Conservation (phyloP, 1,140 invertebrate species). For the Drosophila mayri region DNA sequence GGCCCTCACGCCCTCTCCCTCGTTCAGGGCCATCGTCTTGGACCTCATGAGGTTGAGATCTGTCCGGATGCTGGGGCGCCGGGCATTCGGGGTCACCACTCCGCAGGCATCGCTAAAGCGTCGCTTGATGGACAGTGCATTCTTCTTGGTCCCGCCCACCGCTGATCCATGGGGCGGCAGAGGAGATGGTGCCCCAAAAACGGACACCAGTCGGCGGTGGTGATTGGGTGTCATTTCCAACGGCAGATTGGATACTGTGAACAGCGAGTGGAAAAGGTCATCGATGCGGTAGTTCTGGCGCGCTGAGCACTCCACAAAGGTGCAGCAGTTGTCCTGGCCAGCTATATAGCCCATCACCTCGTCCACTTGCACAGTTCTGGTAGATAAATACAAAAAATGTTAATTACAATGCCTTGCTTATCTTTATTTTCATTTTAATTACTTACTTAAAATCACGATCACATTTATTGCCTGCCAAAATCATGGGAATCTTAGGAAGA, state of each 20-base stretch:
- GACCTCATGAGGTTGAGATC: slow-evolving; percentile 94
- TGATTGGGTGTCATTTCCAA: slow-evolving; percentile 95
- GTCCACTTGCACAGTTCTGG: slow-evolving; percentile 89
- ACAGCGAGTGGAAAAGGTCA: slow-evolving; percentile 92
- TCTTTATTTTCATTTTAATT: neutral
- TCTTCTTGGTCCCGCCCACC: slow-evolving; percentile 89
- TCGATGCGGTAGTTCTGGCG: slow-evolving; percentile 92
- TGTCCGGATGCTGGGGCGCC: slow-evolving; percentile 93
- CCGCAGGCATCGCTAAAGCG: slow-evolving; percentile 93
- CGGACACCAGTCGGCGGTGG: slow-evolving; percentile 90
- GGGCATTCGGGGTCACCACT: slow-evolving; percentile 92
- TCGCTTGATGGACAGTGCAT: slow-evolving; percentile 91
- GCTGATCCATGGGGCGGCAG: slow-evolving; percentile 88
- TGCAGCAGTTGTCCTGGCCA: slow-evolving; percentile 89
- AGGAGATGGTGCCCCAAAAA: slow-evolving; percentile 90
- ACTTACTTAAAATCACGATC: slow-evolving; percentile 90
- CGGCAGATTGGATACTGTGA: slow-evolving; percentile 91
- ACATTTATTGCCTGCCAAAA: slow-evolving; percentile 93
- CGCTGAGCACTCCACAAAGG: slow-evolving; percentile 93
- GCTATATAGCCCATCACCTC: slow-evolving; percentile 90
- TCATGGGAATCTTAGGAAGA: slow-evolving; percentile 90
- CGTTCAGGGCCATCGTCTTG: slow-evolving; percentile 90
- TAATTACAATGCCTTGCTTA: neutral
- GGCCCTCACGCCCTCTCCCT: slow-evolving; percentile 86
- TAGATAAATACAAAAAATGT: too few relatives aligned